Evolutionary conservation across 2,888 invertebrate species (phyloP).

Genomic region (Agriopis leucophaearia): DNA sequence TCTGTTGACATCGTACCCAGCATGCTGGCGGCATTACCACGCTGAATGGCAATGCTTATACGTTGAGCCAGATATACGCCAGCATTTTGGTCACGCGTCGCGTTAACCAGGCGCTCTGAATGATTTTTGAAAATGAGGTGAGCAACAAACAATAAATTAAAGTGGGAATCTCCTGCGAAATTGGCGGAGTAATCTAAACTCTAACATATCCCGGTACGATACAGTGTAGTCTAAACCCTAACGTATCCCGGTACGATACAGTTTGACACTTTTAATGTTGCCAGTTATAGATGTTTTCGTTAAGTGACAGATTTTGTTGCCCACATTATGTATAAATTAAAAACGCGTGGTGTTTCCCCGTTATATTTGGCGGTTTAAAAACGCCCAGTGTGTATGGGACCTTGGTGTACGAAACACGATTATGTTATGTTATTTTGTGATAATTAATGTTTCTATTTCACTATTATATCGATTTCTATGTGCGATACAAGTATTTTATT

Average conservation of each 20-base stretch:
- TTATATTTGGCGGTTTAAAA: neutral
- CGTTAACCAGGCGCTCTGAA: too few relatives aligned
- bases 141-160: too few relatives aligned
- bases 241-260: neutral
- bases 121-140: too few relatives aligned
- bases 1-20: too few relatives aligned
- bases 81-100: too few relatives aligned
- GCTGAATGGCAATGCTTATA: too few relatives aligned
- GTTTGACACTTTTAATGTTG: neutral
- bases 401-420: conserved; percentile 38
- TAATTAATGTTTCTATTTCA: conserved; percentile 38
- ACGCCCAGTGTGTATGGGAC: conserved; percentile 29
- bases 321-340: neutral
- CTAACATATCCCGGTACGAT: too few relatives aligned
- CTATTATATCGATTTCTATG: conserved; percentile 41
- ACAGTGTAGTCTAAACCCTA: too few relatives aligned
- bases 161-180: too few relatives aligned
- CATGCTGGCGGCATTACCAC: too few relatives aligned
- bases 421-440: conserved; percentile 44
- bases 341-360: conserved; percentile 2
- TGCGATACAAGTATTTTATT: conserved; percentile 11
- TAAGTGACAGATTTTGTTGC: neutral
- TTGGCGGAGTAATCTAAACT: neutral
- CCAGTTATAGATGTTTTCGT: neutral
- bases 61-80: too few relatives aligned